Evolutionary conservation across 2,113 vertebrate species (phyloP).

Genomic region (Girardinichthys multiradiatus): DNA sequence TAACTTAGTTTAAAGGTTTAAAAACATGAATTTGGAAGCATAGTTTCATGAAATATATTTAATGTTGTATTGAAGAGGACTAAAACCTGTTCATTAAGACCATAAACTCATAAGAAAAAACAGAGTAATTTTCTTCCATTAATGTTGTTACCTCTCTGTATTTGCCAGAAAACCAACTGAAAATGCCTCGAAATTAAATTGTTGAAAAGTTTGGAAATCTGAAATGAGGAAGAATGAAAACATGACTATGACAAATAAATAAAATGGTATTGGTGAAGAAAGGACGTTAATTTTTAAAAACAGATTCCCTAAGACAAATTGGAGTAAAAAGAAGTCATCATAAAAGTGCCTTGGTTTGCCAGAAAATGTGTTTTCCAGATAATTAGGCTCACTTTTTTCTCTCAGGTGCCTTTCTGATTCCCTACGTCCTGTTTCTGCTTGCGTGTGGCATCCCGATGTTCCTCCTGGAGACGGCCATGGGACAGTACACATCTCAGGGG

Average conservation of each 20-base stretch:
- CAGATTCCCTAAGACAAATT: not conserved
- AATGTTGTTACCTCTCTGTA: too few relatives aligned
- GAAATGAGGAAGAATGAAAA: too few relatives aligned
- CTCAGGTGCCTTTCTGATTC: slow-evolving; percentile 76
- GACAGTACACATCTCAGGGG: slow-evolving; percentile 77
- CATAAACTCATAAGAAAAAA: not conserved
- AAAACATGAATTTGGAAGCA: not conserved
- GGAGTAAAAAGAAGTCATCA: not conserved
- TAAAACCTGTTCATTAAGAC: not conserved
- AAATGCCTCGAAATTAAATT: too few relatives aligned
- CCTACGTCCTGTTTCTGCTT: slow-evolving; percentile 74
- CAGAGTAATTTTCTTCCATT: not conserved
- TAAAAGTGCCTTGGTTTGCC: not conserved
- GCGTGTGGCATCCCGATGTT: slow-evolving; percentile 78
- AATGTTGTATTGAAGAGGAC: not conserved
- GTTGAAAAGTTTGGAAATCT: too few relatives aligned
- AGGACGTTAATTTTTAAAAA: not conserved
- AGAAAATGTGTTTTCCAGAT: not conserved
- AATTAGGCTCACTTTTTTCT: not conserved
- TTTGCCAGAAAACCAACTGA: too few relatives aligned
- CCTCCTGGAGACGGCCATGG: slow-evolving; percentile 78
- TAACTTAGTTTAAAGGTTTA: not conserved
- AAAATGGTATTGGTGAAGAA: not conserved
- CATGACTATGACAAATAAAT: not conserved
- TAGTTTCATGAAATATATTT: not conserved